Percentiles rank a stretch among this genome's conserved stretches.
phyloP scores from a whole-genome alignment of 2,797 vertebrate genomes.

The Decapterus maruadsi region DNA sequence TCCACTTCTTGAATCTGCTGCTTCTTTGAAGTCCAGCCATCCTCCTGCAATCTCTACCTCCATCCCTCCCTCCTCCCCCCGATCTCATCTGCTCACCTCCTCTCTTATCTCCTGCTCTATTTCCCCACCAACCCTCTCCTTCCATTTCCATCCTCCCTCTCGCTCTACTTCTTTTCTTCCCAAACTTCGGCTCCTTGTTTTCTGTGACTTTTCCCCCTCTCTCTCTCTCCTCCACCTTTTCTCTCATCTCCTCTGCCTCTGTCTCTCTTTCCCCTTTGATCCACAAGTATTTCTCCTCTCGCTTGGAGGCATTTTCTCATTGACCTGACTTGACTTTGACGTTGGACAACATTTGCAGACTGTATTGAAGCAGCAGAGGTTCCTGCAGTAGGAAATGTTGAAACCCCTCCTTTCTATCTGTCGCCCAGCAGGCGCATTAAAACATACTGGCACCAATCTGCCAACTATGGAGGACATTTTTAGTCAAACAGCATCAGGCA shows the following conservation, averaged over 20 bases:
- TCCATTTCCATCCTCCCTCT: neutral
- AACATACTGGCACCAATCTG: conserved; percentile 3
- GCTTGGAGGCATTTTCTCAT: conserved; percentile 50
- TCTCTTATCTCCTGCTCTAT: conserved; percentile 35
- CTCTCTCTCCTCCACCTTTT: neutral
- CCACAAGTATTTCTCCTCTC: conserved; percentile 24
- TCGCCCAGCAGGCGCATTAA: conserved; percentile 15
- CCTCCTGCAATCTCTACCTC: conserved; percentile 21
- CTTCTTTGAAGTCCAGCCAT: conserved; percentile 74
- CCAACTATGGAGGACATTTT: neutral
- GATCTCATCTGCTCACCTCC: conserved; percentile 37
- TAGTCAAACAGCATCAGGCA: neutral
- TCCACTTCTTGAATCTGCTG: conserved; percentile 58
- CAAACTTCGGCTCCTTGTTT: conserved; percentile 20
- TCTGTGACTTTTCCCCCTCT: conserved; percentile 12
- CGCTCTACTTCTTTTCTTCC: neutral
- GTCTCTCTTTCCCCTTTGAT: conserved; percentile 57
- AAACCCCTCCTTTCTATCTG: conserved; percentile 6
- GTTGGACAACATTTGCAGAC: conserved; percentile 31
- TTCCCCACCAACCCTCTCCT: neutral
- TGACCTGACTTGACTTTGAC: conserved; percentile 53
- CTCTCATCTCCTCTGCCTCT: conserved; percentile 10
- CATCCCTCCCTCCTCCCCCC: conserved; percentile 14
- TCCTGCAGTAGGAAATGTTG: conserved; percentile 26
- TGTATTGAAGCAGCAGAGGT: conserved; percentile 37